Conservation (phyloP, 2,888 invertebrate species). For the Galeopsomyia nigrocyanea region DNA sequence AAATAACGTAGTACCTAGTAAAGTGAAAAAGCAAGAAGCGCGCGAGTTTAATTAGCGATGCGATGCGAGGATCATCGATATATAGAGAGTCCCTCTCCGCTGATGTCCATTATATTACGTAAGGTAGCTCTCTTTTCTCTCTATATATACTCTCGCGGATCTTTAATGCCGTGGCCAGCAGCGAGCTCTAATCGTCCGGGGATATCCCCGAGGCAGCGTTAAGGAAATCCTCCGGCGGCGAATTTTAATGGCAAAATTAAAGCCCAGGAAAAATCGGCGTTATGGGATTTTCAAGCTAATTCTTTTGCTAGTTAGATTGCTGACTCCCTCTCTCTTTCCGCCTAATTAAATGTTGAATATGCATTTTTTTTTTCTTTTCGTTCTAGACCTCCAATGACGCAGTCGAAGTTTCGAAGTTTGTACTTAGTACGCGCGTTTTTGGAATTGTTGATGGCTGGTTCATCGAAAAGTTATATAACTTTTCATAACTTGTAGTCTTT, state of each 20-base stretch:
- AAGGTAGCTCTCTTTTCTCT: too few relatives aligned
- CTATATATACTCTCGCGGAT: slow-evolving; percentile 13
- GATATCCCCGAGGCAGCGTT: slow-evolving; percentile 21
- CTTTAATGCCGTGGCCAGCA: slow-evolving; percentile 33
- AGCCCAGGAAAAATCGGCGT: slow-evolving; percentile 42
- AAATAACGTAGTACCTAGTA: background rate
- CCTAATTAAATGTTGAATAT: slow-evolving; percentile 47
- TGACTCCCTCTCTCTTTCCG: slow-evolving; percentile 32
- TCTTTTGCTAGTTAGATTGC: slow-evolving; percentile 39
- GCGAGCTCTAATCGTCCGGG: slow-evolving; percentile 41
- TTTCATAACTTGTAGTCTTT: too few relatives aligned
- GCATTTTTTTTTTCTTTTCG: slow-evolving; percentile 28
- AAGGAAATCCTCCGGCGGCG: slow-evolving; percentile 19
- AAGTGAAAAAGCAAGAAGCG: background rate
- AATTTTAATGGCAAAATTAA: slow-evolving; percentile 49
- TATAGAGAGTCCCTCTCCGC: background rate
- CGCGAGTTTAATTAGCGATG: slow-evolving; percentile 4
- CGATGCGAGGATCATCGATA: slow-evolving; percentile 17
- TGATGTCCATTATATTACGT: slow-evolving; percentile 7
- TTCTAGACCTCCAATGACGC: too few relatives aligned
- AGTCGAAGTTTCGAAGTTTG: too few relatives aligned
- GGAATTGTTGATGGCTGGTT: too few relatives aligned
- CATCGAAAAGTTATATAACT: too few relatives aligned
- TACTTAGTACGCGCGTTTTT: too few relatives aligned
- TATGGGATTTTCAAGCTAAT: slow-evolving; percentile 48